Evolutionary conservation across 1,140 invertebrate species (phyloP), one percentile per base, ranked within the genome.

Genomic region (Lordiphosa collinella): DNA sequence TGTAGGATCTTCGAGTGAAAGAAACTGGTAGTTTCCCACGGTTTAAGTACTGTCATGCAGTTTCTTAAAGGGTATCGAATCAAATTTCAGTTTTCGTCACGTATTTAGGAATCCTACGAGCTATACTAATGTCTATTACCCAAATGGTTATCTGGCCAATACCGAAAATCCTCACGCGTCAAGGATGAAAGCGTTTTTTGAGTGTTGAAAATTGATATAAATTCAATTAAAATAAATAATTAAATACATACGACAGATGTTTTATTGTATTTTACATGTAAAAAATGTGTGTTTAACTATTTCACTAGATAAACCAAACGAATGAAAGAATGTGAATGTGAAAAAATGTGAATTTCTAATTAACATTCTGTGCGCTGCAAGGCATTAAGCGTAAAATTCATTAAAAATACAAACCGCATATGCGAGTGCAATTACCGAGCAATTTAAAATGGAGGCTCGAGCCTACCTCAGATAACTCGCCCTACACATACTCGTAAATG

Each of bases 181-280:
- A n/a, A n/a, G n/a, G n/a, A n/a, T n/a, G n/a, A n/a, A n/a, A n/a
- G n/a, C n/a, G n/a, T n/a, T n/a, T n/a, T n/a, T n/a, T n/a, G 11
- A 22, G 1, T 16, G 31, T 46, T 29, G 13, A 35, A 38, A 51
- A 47, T 52, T 48, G 63, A 56, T 54, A 60, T 29, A 70, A 82
- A 75, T 61, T 44, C 61, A 82, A 80, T 80, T 67, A 75, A 82
- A 75, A 82, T 71, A 63, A 59, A 67, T 82, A 80, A 76, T 80
- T 76, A 59, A 75, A 74, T 62, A 60, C 53, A 58, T 59, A n/a
- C n/a, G 64, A 51, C 47, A 22, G 25, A 40, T 36, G n/a, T 40
- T 29, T 29, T 29, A 25, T 25, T 29, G 2, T 18, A 18, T 18
- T 18, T 18, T 7, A 2, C 25, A 29, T 1, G 0, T 29, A 29